Evolutionary conservation across 2,797 vertebrate species (phyloP).

Genomic region (Arnoldichthys spilopterus): DNA sequence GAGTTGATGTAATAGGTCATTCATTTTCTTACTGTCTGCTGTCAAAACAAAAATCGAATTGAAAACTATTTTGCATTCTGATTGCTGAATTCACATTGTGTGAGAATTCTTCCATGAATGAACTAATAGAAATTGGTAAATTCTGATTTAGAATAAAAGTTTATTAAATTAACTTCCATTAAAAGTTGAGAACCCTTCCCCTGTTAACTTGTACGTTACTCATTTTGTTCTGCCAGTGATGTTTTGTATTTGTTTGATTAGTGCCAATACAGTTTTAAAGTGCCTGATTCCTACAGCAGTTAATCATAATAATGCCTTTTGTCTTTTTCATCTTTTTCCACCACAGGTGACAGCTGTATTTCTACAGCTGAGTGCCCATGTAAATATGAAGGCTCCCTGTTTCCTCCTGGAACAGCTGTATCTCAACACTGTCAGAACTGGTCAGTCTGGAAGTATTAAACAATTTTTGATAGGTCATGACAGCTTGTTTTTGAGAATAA

Average conservation of each 20-base stretch:
- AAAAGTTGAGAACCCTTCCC: no score
- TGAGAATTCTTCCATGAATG: no score
- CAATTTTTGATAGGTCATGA: neutral
- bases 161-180: no score
- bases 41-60: no score
- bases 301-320: neutral
- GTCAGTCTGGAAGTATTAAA: constrained; percentile 68
- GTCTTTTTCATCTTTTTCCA: neutral
- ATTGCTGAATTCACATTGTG: no score
- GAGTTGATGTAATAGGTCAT: neutral
- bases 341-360: constrained; percentile 80
- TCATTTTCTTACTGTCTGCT: neutral
- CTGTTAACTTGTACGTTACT: no score
- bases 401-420: constrained; percentile 78
- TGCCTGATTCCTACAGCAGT: no score
- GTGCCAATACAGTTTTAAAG: neutral
- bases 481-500: no score
- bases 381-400: constrained; percentile 81
- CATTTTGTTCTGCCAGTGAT: no score
- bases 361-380: constrained; percentile 80
- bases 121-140: no score
- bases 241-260: neutral
- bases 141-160: no score
- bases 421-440: constrained; percentile 86
- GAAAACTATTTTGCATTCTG: no score